Conservation (phyloP, 2,113 vertebrate species). For the Epinephelus lanceolatus region DNA sequence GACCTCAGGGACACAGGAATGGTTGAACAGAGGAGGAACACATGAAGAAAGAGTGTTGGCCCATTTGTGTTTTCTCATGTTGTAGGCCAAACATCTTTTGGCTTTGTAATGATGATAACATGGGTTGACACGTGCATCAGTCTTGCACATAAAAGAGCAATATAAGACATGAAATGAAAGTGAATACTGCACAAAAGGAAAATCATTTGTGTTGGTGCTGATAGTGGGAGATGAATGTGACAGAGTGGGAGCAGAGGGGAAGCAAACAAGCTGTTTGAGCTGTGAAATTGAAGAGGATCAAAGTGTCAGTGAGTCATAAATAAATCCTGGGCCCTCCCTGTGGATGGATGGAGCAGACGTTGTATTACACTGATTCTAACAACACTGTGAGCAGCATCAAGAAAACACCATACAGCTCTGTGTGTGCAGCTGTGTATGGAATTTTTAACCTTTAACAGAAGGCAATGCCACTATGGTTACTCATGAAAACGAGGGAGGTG, state of each 20-base stretch:
- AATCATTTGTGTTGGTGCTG: background rate
- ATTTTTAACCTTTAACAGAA: constrained; percentile 16
- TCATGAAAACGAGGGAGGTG: constrained; percentile 39
- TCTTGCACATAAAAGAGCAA: background rate
- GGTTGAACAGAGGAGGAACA: constrained; percentile 4
- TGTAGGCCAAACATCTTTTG: background rate
- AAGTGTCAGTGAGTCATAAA: constrained; percentile 62
- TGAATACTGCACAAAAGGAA: background rate
- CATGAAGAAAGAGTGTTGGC: background rate
- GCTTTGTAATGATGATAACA: constrained; percentile 26
- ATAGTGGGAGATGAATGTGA: constrained; percentile 42
- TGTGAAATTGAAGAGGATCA: constrained; percentile 65
- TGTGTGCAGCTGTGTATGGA: constrained; percentile 10
- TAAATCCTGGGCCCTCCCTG: constrained; percentile 34
- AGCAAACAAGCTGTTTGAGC: constrained; percentile 53
- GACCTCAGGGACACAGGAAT: constrained; percentile 11
- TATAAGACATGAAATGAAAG: constrained; percentile 13
- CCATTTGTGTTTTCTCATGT: background rate
- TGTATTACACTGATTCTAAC: constrained; percentile 1
- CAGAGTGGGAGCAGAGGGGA: constrained; percentile 32
- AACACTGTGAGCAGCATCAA: constrained; percentile 6
- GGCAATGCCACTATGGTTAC: background rate
- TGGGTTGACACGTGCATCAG: background rate
- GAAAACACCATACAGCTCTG: background rate
- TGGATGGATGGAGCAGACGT: constrained; percentile 29